Conservation (phyloP, 2,797 vertebrate species). For the Parambassis ranga region DNA sequence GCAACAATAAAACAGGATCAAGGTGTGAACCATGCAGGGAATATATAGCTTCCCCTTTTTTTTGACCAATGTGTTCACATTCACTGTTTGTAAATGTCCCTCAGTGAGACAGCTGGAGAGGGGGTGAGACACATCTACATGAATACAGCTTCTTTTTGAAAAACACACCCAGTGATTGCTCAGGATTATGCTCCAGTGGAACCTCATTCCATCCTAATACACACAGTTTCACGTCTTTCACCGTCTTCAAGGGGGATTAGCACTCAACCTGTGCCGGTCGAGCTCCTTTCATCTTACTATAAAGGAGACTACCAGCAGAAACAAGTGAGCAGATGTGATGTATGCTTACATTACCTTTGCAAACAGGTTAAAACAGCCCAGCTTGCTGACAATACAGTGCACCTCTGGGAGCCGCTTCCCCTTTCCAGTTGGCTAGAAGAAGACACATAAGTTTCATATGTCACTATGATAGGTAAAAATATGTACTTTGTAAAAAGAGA, state of each 20-base stretch:
- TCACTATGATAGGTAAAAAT: too few species aligned
- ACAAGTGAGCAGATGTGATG: not conserved
- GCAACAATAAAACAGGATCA: not conserved
- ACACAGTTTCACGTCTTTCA: conserved; percentile 13
- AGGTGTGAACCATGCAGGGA: not conserved
- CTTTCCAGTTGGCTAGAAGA: conserved; percentile 90
- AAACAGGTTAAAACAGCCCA: conserved; percentile 98
- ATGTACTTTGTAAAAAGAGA: too few species aligned
- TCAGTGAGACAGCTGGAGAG: not conserved
- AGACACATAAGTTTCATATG: conserved; percentile 46
- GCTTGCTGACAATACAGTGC: conserved; percentile 94
- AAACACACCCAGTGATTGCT: conserved; percentile 41
- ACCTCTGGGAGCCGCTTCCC: conserved; percentile 96
- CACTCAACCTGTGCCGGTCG: not conserved
- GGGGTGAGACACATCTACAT: conserved; percentile 1
- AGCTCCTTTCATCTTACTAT: conserved; percentile 4
- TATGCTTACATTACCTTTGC: conserved; percentile 88
- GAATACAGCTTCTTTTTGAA: not conserved
- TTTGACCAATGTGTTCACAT: not conserved
- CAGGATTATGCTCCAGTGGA: conserved; percentile 22
- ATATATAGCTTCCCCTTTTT: conserved; percentile 1
- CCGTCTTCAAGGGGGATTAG: conserved; percentile 26
- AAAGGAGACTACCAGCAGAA: not conserved
- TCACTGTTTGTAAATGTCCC: not conserved
- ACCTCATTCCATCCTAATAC: conserved; percentile 17